These are phyloP conservation scores for Oreohelix idahoensis DNA, from an alignment of 1,140 invertebrate species.

Conservation along the genomic window DNA sequence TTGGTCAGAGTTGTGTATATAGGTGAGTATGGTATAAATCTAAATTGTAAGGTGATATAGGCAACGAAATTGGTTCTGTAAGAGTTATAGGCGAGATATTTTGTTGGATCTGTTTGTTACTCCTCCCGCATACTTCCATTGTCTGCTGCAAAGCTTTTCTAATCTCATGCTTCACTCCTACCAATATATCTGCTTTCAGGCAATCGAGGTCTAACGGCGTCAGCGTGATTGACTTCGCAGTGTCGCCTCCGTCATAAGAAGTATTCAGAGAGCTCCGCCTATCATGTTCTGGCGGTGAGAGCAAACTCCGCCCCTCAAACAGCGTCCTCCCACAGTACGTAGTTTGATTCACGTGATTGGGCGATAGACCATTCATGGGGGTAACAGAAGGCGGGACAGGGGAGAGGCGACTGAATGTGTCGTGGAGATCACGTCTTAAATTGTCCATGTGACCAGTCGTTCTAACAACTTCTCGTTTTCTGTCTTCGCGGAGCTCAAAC, in stretches of 20 bases:
- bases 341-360: conserved; percentile 20
- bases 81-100: background rate
- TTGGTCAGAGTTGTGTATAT: conserved; percentile 70
- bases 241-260: background rate
- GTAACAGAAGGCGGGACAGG: conserved; percentile 15
- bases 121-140: background rate
- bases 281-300: conserved; percentile 9
- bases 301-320: conserved; percentile 11
- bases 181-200: conserved; percentile 70
- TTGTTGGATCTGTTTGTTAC: background rate
- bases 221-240: conserved; percentile 18
- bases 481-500: conserved; percentile 72
- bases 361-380: conserved; percentile 10
- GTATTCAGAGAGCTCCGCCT: conserved; percentile 21
- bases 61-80: background rate
- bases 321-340: conserved; percentile 16
- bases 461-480: conserved; percentile 73
- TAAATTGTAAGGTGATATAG: conserved; percentile 38
- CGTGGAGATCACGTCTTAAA: conserved; percentile 75
- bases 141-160: conserved; percentile 53
- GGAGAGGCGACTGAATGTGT: conserved; percentile 49
- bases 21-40: conserved; percentile 74
- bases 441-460: conserved; percentile 74
- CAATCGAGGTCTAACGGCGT: conserved; percentile 65
- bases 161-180: conserved; percentile 67